Evolutionary conservation across 2,888 invertebrate species (phyloP).

Genomic region (Magallana nippona): DNA sequence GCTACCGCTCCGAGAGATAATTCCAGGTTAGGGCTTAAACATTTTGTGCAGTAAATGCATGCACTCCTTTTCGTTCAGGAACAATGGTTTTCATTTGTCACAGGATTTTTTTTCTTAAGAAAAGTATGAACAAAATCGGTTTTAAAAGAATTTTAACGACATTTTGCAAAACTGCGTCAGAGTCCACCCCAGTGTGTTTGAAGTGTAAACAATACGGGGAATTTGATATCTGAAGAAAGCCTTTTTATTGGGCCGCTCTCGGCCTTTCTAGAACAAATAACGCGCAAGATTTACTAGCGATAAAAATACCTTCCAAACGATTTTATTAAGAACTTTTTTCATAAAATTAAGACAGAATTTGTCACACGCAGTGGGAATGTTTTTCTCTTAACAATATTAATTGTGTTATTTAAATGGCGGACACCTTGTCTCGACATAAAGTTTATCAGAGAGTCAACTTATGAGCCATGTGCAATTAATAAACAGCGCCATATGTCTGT

Average conservation of each 20-base stretch:
- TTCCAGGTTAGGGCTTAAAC: background rate
- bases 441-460: slow-evolving; percentile 9
- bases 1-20: background rate
- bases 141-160: background rate
- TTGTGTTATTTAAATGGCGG: too few relatives aligned
- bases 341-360: background rate
- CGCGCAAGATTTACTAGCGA: too few relatives aligned
- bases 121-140: background rate
- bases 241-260: background rate
- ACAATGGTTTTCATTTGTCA: background rate
- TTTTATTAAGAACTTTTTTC: background rate
- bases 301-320: too few relatives aligned
- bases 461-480: slow-evolving; percentile 29
- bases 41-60: slow-evolving; percentile 18
- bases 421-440: background rate
- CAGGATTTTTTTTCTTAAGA: background rate
- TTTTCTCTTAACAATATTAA: too few relatives aligned
- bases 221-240: background rate
- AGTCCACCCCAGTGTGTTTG: background rate
- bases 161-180: background rate
- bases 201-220: slow-evolving; percentile 2
- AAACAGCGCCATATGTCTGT: background rate
- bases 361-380: too few relatives aligned
- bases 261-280: background rate
- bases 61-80: background rate